Conservation (phyloP, 2,113 vertebrate species). For the Bombycilla garrulus region DNA sequence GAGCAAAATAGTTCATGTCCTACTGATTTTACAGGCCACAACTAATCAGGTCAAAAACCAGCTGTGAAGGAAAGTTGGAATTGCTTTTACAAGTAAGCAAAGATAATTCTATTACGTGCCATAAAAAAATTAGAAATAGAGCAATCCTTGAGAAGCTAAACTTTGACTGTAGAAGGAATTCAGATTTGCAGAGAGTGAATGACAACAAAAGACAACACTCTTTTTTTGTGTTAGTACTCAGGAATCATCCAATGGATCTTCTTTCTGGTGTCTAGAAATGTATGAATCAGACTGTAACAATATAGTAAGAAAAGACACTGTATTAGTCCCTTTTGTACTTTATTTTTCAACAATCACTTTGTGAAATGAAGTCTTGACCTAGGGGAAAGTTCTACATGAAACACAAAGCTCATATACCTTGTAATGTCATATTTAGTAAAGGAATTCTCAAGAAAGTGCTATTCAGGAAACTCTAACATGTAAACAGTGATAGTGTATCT, state of each 20-base stretch:
- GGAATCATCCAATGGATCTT: neutral
- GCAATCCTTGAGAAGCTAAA: neutral
- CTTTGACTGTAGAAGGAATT: neutral
- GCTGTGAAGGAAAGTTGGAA: neutral
- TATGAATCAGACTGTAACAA: neutral
- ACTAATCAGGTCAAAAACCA: neutral
- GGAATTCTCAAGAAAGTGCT: neutral
- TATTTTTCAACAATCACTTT: neutral
- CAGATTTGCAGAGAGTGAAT: neutral
- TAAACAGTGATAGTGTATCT: neutral
- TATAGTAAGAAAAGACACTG: neutral
- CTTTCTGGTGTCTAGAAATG: neutral
- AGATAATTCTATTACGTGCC: neutral
- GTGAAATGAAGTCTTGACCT: neutral
- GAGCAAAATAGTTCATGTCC: neutral
- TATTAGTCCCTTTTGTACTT: neutral
- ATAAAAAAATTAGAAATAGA: neutral
- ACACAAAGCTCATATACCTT: neutral
- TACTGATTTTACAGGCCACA: neutral
- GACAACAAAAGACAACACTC: neutral
- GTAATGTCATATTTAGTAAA: neutral
- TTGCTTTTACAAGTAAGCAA: neutral
- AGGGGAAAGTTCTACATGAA: neutral
- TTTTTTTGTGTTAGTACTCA: neutral
- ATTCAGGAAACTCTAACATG: neutral